phyloP scores from a whole-genome alignment of 2,113 vertebrate genomes.

The Raphicerus campestris region DNA sequence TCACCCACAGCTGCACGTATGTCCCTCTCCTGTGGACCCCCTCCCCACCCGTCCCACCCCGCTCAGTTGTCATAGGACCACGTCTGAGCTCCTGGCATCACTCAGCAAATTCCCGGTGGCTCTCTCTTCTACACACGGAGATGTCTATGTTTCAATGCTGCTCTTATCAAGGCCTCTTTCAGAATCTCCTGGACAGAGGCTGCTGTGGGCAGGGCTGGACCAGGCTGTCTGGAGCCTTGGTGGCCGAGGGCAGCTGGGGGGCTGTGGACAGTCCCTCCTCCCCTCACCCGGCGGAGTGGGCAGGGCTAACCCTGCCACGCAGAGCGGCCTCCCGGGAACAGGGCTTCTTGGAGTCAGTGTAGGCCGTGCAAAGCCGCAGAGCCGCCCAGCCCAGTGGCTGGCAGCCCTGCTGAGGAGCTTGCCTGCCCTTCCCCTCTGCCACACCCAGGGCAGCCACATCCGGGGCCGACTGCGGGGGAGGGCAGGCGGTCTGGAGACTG shows the following conservation, averaged over 20 bases:
- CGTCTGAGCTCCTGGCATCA: neutral
- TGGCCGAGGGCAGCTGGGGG: neutral
- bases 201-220: neutral
- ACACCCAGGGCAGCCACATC: neutral
- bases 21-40: neutral
- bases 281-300: neutral
- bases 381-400: neutral
- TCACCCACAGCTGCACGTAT: neutral
- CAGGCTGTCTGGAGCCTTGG: fast-evolving
- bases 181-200: neutral
- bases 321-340: neutral
- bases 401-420: neutral
- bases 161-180: neutral
- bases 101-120: neutral
- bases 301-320: neutral
- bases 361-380: neutral
- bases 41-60: neutral
- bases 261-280: neutral
- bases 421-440: neutral
- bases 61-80: neutral
- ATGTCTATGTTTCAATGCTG: neutral
- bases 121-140: neutral
- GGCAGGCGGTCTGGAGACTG: neutral
- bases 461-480: neutral
- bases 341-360: neutral